A percentile compares a stretch with the other conserved stretches of the same genome.
Conservation (phyloP, 2,113 vertebrate genomes). For the Paradisaea rubra region DNA sequence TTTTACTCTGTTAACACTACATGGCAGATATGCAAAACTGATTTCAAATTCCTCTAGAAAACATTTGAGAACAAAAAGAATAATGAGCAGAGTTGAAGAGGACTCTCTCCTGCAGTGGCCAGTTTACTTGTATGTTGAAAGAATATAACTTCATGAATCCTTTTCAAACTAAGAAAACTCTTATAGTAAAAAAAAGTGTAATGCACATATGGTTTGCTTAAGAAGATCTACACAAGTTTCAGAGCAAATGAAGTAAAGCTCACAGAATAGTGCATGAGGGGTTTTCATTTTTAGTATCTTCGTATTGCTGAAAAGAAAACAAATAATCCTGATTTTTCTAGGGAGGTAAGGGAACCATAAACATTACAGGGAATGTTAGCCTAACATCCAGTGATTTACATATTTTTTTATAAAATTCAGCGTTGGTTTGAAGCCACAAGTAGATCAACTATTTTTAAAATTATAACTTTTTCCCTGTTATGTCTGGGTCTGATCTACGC, state of each 20-base stretch:
- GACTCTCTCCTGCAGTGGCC: not conserved
- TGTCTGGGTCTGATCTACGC: not conserved
- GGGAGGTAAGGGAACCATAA: not conserved
- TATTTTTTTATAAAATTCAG: conserved; percentile 38
- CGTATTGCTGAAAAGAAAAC: not conserved
- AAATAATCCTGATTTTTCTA: conserved; percentile 40
- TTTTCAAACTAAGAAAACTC: not conserved
- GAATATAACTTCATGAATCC: not conserved
- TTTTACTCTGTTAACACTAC: not conserved
- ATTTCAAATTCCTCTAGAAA: not conserved
- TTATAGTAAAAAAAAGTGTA: not conserved
- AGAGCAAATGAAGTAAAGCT: not conserved
- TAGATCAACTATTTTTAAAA: conserved; percentile 55
- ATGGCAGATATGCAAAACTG: not conserved
- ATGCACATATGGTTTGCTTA: not conserved
- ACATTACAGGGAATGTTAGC: conserved; percentile 30
- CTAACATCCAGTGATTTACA: conserved; percentile 1
- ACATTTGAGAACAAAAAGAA: not conserved
- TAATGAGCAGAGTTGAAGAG: not conserved
- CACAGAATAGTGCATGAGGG: not conserved
- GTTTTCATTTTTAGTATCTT: not conserved
- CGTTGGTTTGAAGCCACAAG: conserved; percentile 46
- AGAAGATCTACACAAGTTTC: not conserved
- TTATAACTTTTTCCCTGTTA: conserved; percentile 38
- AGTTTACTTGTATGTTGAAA: not conserved